Conservation (phyloP, 2,888 invertebrate species). For the Alsophila aescularia region DNA sequence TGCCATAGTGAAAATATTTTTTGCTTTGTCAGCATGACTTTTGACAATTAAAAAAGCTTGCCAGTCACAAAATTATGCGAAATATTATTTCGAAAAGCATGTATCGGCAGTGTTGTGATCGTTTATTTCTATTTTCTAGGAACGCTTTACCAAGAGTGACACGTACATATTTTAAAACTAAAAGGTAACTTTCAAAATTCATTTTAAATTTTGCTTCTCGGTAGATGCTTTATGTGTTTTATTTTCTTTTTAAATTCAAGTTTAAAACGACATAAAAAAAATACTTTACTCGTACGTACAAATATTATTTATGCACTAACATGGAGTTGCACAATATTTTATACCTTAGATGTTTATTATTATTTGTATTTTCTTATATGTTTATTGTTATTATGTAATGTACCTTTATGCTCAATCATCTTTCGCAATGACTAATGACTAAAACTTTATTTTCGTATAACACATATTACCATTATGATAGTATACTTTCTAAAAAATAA, state of each 20-base stretch:
- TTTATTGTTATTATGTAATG: background rate
- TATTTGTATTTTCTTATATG: background rate
- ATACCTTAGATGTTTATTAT: background rate
- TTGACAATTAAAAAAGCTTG: slow-evolving; percentile 7
- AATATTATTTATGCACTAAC: background rate
- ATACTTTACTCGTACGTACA: no score
- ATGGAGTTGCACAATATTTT: background rate
- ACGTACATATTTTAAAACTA: slow-evolving; percentile 92
- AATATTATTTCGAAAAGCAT: slow-evolving; percentile 50
- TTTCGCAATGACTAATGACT: slow-evolving; percentile 1
- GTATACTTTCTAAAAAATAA: background rate
- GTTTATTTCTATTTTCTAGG: slow-evolving; percentile 87
- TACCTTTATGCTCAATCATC: background rate
- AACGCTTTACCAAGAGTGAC: slow-evolving; percentile 91
- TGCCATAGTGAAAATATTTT: slow-evolving; percentile 43
- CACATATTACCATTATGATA: slow-evolving; percentile 53
- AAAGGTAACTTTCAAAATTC: slow-evolving; percentile 69
- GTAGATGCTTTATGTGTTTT: slow-evolving; percentile 14
- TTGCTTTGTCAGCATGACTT: slow-evolving; percentile 25
- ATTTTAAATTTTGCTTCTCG: slow-evolving; percentile 38
- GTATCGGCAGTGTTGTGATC: slow-evolving; percentile 70
- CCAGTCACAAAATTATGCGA: slow-evolving; percentile 6
- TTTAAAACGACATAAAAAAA: no score
- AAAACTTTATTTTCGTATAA: slow-evolving; percentile 41
- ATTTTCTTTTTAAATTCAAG: background rate